A percentile compares a stretch with the other conserved stretches of the same genome.
Evolutionary conservation across 2,797 vertebrate genomes (phyloP).

Genomic region (Nannoperca obscura): DNA sequence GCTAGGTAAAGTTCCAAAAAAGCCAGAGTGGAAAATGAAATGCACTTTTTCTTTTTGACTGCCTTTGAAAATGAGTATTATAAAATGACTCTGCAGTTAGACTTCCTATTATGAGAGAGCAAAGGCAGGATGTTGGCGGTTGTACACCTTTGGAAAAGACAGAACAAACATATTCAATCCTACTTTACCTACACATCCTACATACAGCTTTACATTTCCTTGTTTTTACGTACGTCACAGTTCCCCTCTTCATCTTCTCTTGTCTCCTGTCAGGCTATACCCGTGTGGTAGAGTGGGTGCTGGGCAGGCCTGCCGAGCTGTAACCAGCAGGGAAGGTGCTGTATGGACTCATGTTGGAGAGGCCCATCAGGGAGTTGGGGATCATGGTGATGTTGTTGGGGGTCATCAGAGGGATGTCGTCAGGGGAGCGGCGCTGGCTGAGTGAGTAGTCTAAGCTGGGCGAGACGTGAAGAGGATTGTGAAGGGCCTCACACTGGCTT

Average conservation of each 20-base stretch:
- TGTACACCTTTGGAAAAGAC: conserved; percentile 76
- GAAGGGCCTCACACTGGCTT: conserved; percentile 90
- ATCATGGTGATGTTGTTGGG: conserved; percentile 99
- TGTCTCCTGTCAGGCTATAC: conserved; percentile 87
- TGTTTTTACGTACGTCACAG: conserved; percentile 51
- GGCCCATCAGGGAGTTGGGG: conserved; percentile 96
- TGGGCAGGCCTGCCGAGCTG: conserved; percentile 95
- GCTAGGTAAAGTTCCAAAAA: conserved; percentile 83
- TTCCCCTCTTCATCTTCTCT: conserved; percentile 14
- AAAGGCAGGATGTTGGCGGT: conserved; percentile 79
- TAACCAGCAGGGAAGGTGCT: conserved; percentile 97
- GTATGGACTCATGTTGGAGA: conserved; percentile 97
- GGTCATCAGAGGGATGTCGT: conserved; percentile 95
- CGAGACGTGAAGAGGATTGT: conserved; percentile 90
- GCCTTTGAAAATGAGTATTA: conserved; percentile 80
- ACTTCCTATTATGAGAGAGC: conserved; percentile 78
- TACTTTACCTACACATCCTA: conserved; percentile 80
- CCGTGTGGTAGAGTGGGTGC: conserved; percentile 98
- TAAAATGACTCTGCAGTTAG: conserved; percentile 80
- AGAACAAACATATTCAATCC: conserved; percentile 74
- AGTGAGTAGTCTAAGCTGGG: conserved; percentile 93
- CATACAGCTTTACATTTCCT: conserved; percentile 76
- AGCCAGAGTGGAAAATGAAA: conserved; percentile 83
- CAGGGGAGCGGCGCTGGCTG: conserved; percentile 94
- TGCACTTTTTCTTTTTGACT: conserved; percentile 76